phyloP scores from a whole-genome alignment of 2,888 invertebrate genomes.

The Drosophila merina region DNA sequence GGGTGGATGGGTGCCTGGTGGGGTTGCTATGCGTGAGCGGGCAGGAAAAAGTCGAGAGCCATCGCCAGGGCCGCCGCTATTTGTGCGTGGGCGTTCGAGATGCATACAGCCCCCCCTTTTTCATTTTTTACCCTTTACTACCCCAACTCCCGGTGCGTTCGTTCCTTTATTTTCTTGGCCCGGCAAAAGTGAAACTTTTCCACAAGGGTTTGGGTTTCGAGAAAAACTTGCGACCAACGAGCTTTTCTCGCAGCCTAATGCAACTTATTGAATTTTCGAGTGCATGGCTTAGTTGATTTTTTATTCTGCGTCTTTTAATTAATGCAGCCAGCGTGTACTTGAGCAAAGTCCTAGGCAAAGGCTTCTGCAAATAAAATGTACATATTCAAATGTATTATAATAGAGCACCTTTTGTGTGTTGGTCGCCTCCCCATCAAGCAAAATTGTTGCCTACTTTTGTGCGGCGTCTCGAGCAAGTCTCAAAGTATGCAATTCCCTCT shows the following conservation, averaged over 20 bases:
- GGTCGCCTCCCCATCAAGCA: conserved; percentile 8
- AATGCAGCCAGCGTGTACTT: conserved; percentile 52
- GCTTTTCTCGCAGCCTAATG: conserved; percentile 39
- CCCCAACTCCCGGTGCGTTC: conserved; percentile 2
- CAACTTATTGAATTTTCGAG: conserved; percentile 68
- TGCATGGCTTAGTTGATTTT: conserved; percentile 47
- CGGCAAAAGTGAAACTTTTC: conserved; percentile 52
- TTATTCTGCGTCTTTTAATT: conserved; percentile 59
- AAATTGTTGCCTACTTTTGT: conserved; percentile 59
- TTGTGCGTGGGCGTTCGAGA: conserved; percentile 62
- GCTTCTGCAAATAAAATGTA: neutral
- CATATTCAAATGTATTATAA: conserved; percentile 1
- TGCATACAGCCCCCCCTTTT: conserved; percentile 18
- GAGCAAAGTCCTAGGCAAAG: conserved; percentile 6
- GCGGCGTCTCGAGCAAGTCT: conserved; percentile 55
- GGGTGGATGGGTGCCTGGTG: neutral
- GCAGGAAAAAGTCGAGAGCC: conserved; percentile 29
- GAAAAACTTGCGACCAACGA: conserved; percentile 48
- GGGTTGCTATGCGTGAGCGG: conserved; percentile 51
- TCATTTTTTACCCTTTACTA: conserved; percentile 10
- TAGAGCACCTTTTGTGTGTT: conserved; percentile 34
- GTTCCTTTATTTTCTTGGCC: conserved; percentile 31
- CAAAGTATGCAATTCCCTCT: conserved; percentile 60
- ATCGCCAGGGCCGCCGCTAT: conserved; percentile 37
- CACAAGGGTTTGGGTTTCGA: conserved; percentile 30